Evolutionary conservation across 2,888 invertebrate species (phyloP).

Genomic region (Drosophila kambysellisi): DNA sequence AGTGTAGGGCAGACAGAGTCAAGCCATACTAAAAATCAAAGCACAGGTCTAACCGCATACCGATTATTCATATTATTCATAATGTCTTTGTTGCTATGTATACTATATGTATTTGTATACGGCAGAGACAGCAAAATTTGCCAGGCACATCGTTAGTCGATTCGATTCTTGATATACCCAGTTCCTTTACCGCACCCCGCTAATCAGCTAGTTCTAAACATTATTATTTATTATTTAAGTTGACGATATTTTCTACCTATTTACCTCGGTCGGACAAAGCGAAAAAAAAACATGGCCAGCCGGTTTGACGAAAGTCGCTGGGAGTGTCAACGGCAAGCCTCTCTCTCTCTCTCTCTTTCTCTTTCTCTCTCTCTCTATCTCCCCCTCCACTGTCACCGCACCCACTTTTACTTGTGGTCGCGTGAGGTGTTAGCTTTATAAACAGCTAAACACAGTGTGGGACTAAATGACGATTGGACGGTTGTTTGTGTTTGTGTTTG

Average conservation of each 20-base stretch:
- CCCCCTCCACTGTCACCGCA: slow-evolving; percentile 1
- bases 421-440: slow-evolving; percentile 48
- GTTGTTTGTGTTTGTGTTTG: slow-evolving; percentile 35
- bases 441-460: slow-evolving; percentile 15
- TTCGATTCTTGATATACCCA: slow-evolving; percentile 12
- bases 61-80: slow-evolving; percentile 78
- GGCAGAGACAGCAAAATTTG: slow-evolving; percentile 12
- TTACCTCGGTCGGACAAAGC: slow-evolving; percentile 18
- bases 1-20: slow-evolving; percentile 35
- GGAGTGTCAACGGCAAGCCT: slow-evolving; percentile 49
- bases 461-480: slow-evolving; percentile 22
- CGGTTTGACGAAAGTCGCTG: slow-evolving; percentile 57
- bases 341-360: neutral
- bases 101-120: slow-evolving; percentile 14
- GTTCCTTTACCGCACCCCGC: slow-evolving; percentile 13
- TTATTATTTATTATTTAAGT: slow-evolving; percentile 81
- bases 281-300: slow-evolving; percentile 25
- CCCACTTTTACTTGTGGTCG: slow-evolving; percentile 21
- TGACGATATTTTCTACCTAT: slow-evolving; percentile 64
- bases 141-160: slow-evolving; percentile 23
- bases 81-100: slow-evolving; percentile 36
- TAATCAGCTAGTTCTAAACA: slow-evolving; percentile 67
- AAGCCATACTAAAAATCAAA: slow-evolving; percentile 66
- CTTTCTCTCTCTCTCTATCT: neutral
- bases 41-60: slow-evolving; percentile 49